Percentiles rank a stretch among this genome's conserved stretches.
These are phyloP conservation scores for Babylonia areolata DNA, from an alignment of 1,140 invertebrate genomes.

Conservation along the genomic window DNA sequence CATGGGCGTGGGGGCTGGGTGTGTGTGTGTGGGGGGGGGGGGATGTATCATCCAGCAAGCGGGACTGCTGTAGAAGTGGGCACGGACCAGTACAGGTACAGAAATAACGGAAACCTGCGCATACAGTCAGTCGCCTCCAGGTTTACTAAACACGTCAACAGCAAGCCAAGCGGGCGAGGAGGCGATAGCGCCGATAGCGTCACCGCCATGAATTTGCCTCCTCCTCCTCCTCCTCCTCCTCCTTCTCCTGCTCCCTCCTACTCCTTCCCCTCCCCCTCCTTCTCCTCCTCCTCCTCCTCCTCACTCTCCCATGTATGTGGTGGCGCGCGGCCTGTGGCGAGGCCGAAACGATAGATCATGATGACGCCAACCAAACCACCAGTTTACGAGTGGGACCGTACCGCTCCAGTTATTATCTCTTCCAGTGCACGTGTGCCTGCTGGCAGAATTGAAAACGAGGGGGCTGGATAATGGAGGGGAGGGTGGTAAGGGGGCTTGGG, in stretches of 20 bases:
- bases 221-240: too few species aligned
- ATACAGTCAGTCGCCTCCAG: too few species aligned
- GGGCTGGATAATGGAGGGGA: background rate
- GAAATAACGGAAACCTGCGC: too few species aligned
- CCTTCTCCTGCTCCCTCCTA: background rate
- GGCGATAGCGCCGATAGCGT: too few species aligned
- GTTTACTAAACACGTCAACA: too few species aligned
- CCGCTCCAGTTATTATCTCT: background rate
- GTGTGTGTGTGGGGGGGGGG: too few species aligned
- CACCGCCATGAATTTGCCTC: too few species aligned
- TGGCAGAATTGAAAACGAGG: background rate
- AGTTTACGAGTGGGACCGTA: background rate
- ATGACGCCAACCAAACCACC: slow-evolving; percentile 21
- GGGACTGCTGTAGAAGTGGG: too few species aligned
- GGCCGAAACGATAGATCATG: slow-evolving; percentile 5
- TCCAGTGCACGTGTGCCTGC: slow-evolving; percentile 17
- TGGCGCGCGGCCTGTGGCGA: background rate
- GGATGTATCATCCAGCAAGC: too few species aligned
- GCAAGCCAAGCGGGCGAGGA: too few species aligned
- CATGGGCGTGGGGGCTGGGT: too few species aligned
- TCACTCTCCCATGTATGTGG: background rate
- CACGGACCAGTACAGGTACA: too few species aligned
- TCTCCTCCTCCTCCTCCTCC: background rate
- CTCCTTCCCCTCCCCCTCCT: background rate
- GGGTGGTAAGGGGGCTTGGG: background rate